Evolutionary conservation across 2,888 invertebrate genomes (phyloP).

Genomic region (Cerastoderma edule): DNA sequence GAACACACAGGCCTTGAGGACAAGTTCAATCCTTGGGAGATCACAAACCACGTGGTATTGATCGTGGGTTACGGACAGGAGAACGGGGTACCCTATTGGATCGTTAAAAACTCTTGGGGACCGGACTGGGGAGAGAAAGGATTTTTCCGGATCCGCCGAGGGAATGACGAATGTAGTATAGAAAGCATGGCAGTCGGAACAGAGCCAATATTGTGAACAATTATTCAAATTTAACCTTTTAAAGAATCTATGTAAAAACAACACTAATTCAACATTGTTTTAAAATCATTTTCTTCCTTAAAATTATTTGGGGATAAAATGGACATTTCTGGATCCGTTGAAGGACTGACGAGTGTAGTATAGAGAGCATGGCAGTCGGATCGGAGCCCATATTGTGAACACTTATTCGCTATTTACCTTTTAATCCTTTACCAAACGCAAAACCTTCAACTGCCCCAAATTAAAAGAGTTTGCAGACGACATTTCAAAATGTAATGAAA

Average conservation of each 20-base stretch:
- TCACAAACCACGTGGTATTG: constrained; percentile 84
- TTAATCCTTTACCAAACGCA: too few relatives aligned
- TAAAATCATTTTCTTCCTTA: too few relatives aligned
- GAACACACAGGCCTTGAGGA: constrained; percentile 80
- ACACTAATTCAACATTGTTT: too few relatives aligned
- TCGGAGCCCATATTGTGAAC: constrained; percentile 19
- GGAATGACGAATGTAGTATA: constrained; percentile 79
- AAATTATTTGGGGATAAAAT: constrained; percentile 81
- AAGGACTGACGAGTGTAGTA: constrained; percentile 78
- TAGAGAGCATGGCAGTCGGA: constrained; percentile 78
- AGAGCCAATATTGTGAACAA: too few relatives aligned
- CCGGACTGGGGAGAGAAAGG: constrained; percentile 78
- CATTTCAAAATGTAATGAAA: too few relatives aligned
- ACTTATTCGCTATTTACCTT: too few relatives aligned
- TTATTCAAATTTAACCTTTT: too few relatives aligned
- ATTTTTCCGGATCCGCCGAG: constrained; percentile 78
- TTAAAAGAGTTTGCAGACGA: too few relatives aligned
- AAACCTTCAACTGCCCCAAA: too few relatives aligned
- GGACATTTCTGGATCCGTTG: constrained; percentile 80
- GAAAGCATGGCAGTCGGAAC: constrained; percentile 76
- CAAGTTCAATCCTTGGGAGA: constrained; percentile 83
- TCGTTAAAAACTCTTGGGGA: constrained; percentile 83
- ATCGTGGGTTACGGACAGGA: constrained; percentile 84
- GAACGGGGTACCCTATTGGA: constrained; percentile 79
- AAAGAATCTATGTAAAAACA: too few relatives aligned